These are phyloP conservation scores for Himalopsyche anomala DNA, from an alignment of 2,888 invertebrate genomes.

Conservation along the genomic window DNA sequence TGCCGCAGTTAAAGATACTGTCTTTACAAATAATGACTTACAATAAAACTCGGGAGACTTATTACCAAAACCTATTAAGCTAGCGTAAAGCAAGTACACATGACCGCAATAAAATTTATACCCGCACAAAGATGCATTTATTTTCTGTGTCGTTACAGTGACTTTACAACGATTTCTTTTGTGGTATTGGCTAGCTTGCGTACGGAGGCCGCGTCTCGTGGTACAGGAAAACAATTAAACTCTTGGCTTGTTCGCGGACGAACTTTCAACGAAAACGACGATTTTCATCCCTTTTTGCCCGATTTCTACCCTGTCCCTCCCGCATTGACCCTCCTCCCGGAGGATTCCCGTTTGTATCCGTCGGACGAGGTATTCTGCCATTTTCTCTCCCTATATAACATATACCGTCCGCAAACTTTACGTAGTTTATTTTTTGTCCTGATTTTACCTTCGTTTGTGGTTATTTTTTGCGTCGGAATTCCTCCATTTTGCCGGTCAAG, in stretches of 20 bases:
- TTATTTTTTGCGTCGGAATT: slow-evolving; percentile 57
- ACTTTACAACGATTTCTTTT: slow-evolving; percentile 53
- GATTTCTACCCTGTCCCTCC: slow-evolving; percentile 67
- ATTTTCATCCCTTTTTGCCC: slow-evolving; percentile 68
- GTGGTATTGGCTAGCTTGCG: slow-evolving; percentile 60
- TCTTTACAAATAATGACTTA: slow-evolving; percentile 47
- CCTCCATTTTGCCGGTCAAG: slow-evolving; percentile 59
- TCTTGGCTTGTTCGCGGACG: slow-evolving; percentile 72
- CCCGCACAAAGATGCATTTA: slow-evolving; percentile 53
- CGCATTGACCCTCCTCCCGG: slow-evolving; percentile 12
- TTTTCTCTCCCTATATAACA: slow-evolving; percentile 11
- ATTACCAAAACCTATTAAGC: slow-evolving; percentile 51
- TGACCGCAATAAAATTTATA: slow-evolving; percentile 44
- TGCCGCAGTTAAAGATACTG: slow-evolving; percentile 36
- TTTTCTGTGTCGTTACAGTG: slow-evolving; percentile 56
- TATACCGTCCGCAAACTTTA: slow-evolving; percentile 33
- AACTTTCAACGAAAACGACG: slow-evolving; percentile 71
- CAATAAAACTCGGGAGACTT: slow-evolving; percentile 51
- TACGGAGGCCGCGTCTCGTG: slow-evolving; percentile 68
- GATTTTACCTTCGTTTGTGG: slow-evolving; percentile 59
- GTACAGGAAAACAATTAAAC: slow-evolving; percentile 76
- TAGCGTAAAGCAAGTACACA: slow-evolving; percentile 37
- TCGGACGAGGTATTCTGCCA: slow-evolving; percentile 20
- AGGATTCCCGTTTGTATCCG: slow-evolving; percentile 48
- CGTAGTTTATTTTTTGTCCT: slow-evolving; percentile 52